These are phyloP conservation scores for Epinotia bilunana DNA, from an alignment of 2,888 invertebrate species.

Conservation along the genomic window DNA sequence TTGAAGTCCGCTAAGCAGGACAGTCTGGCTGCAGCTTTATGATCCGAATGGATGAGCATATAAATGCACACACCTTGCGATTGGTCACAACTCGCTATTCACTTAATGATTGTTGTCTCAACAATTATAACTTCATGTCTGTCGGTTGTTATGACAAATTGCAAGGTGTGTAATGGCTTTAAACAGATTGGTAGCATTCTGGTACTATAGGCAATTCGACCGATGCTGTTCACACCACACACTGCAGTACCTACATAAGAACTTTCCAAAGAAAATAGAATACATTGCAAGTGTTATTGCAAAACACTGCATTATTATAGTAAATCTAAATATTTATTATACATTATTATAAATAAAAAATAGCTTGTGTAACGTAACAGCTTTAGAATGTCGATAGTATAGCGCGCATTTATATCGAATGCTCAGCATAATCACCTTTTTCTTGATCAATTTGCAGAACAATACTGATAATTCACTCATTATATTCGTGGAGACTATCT, in stretches of 20 bases:
- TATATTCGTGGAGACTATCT: too few relatives aligned
- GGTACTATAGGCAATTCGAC: too few relatives aligned
- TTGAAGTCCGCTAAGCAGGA: background rate
- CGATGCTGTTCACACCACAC: too few relatives aligned
- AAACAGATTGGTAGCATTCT: too few relatives aligned
- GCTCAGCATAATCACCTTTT: background rate
- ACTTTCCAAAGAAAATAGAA: background rate
- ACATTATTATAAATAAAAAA: background rate
- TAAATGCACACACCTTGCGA: background rate
- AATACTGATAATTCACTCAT: too few relatives aligned
- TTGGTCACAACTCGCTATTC: background rate
- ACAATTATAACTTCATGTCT: too few relatives aligned
- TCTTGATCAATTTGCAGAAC: too few relatives aligned
- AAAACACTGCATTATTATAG: background rate
- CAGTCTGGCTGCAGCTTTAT: background rate
- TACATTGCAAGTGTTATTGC: background rate
- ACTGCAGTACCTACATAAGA: background rate
- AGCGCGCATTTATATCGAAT: background rate
- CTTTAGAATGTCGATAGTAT: background rate
- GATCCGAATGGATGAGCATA: too few relatives aligned
- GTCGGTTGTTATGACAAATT: background rate
- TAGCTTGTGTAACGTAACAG: background rate
- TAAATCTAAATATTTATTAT: conserved; percentile 2
- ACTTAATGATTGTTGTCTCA: too few relatives aligned
- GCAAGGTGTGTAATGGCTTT: background rate